These are phyloP conservation scores for Trichogramma evanescens DNA, from an alignment of 2,888 invertebrate genomes.

Conservation along the genomic window DNA sequence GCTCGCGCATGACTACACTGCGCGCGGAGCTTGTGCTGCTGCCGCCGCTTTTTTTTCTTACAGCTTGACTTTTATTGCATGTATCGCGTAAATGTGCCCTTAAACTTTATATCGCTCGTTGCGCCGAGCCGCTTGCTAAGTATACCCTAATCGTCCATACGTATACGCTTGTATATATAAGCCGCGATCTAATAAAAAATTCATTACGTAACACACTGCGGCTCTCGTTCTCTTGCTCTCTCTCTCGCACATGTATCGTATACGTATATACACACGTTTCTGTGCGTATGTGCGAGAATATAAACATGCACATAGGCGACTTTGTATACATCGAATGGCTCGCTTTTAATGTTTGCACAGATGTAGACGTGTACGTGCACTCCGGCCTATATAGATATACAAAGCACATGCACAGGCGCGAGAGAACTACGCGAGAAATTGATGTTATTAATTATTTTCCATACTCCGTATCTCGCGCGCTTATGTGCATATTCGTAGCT, in stretches of 20 bases:
- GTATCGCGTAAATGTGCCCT: slow-evolving; percentile 39
- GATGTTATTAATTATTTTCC: no score
- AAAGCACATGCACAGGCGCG: no score
- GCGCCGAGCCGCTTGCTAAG: slow-evolving; percentile 12
- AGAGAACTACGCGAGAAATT: no score
- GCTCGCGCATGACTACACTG: slow-evolving; percentile 5
- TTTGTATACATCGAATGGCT: neutral
- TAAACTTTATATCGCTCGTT: slow-evolving; percentile 23
- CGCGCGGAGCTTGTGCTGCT: neutral
- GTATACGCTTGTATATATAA: neutral
- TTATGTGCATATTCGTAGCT: no score
- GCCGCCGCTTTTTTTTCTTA: slow-evolving; percentile 7
- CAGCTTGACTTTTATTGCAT: slow-evolving; percentile 40
- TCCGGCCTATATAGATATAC: no score
- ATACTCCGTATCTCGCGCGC: no score
- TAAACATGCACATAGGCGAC: neutral
- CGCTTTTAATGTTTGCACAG: slow-evolving; percentile 2
- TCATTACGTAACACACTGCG: slow-evolving; percentile 10
- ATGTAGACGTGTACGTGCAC: neutral
- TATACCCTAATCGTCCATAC: slow-evolving; percentile 15
- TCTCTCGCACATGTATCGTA: no score
- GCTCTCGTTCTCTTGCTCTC: neutral
- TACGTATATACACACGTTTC: no score
- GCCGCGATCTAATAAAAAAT: slow-evolving; percentile 23
- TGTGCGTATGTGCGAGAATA: no score